phyloP scores from a whole-genome alignment of 2,797 vertebrate species.

The Sebastes kiyomatsui region DNA sequence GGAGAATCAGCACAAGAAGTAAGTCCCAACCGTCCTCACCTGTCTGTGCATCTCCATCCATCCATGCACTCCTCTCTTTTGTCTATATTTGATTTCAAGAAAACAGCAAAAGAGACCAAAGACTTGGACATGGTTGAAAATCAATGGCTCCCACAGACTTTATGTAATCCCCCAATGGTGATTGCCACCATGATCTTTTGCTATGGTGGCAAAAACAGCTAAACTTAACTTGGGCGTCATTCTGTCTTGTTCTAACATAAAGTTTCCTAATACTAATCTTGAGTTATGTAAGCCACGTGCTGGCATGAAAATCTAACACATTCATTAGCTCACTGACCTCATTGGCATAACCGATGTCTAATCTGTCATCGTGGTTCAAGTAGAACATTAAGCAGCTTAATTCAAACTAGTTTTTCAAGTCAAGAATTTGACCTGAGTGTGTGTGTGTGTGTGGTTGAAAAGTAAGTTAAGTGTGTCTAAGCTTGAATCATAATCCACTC shows the following conservation, averaged over 20 bases:
- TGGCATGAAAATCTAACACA: not conserved
- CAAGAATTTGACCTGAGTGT: conserved; percentile 24
- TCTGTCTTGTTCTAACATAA: not conserved
- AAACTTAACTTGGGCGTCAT: not conserved
- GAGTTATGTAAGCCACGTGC: not conserved
- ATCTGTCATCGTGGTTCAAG: not conserved
- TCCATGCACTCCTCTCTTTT: not conserved
- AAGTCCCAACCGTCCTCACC: conserved; percentile 57
- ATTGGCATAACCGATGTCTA: not conserved
- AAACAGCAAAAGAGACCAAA: not conserved
- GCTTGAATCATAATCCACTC: conserved; percentile 35
- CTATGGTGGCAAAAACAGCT: not conserved
- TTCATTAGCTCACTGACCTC: not conserved
- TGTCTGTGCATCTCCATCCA: not conserved
- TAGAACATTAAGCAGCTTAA: not conserved
- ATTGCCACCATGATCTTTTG: not conserved
- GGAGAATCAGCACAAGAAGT: conserved; percentile 88
- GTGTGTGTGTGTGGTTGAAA: conserved; percentile 3
- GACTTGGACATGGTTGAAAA: not conserved
- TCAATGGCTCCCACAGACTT: not conserved
- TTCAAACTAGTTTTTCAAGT: not conserved
- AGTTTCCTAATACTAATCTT: not conserved
- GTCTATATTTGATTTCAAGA: not conserved
- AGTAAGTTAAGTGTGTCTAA: conserved; percentile 24
- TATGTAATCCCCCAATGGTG: not conserved